These are phyloP conservation scores for Nasonia oneida DNA, from an alignment of 2,888 invertebrate genomes.

Conservation along the genomic window DNA sequence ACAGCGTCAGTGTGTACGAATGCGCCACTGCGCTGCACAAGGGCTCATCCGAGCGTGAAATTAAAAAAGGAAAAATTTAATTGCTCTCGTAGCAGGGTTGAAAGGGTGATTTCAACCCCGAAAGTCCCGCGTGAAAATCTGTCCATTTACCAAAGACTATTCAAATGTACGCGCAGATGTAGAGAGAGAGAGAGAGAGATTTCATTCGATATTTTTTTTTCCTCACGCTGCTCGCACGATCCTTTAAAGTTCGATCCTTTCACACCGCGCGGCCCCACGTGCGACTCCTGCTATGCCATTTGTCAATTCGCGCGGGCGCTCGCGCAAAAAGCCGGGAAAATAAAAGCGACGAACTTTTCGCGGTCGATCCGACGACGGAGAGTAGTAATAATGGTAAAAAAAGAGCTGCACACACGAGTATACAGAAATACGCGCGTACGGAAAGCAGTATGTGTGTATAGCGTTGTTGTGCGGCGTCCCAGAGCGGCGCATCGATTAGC, in stretches of 20 bases:
- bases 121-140: conserved; percentile 2
- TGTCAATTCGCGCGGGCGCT: not conserved
- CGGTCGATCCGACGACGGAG: not conserved
- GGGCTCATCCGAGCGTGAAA: conserved; percentile 7
- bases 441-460: not conserved
- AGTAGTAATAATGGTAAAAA: conserved; percentile 16
- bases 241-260: conserved; percentile 14
- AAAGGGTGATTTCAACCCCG: conserved; percentile 30
- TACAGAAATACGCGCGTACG: not conserved
- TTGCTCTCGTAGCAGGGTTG: conserved; percentile 5
- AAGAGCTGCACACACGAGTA: not conserved
- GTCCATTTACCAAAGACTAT: conserved; percentile 12
- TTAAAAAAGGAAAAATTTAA: conserved; percentile 50
- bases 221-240: not conserved
- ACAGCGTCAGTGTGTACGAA: not conserved
- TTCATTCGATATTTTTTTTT: conserved; percentile 8
- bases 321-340: not conserved
- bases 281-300: not conserved
- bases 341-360: not conserved
- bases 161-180: not conserved
- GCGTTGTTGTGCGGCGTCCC: not conserved
- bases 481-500: conserved; percentile 71
- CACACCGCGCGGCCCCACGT: not conserved
- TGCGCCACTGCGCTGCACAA: not conserved
- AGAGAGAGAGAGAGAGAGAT: too few species aligned